Evolutionary conservation across 2,888 invertebrate species (phyloP), one percentile per base, ranked within the genome.

Genomic region (Diachrysia chrysitis): DNA sequence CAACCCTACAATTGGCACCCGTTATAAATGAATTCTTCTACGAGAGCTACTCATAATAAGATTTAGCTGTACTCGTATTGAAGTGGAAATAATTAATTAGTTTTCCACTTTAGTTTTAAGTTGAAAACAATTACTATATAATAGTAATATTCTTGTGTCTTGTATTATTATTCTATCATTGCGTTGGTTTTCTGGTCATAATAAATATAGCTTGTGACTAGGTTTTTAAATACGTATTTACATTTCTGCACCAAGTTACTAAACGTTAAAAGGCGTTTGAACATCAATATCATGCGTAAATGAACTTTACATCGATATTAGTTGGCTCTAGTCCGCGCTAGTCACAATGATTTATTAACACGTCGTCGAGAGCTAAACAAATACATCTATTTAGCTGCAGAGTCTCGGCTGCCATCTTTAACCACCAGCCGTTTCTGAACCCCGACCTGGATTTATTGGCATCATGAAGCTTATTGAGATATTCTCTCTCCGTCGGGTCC

Each of bases 391-490:
- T 42, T n/a, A 42, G 42, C 42, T 42, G 42, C n/a, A 42, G n/a
- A 6, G 0, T n/a, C n/a, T 37, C 14, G 37, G 12, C 37, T n/a
- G 42, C 7, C 37, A 37, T 14, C 37, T n/a, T 42, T n/a, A n/a
- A 42, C n/a, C 42, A 42, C n/a, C n/a, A 42, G n/a, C 42, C n/a
- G n/a, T n/a, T n/a, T 6, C n/a, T n/a, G 42, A n/a, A n/a, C 5
- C n/a, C 42, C 7, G 17, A 1, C n/a, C 17, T 16, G 66, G 69
- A 78, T 71, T 71, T 65, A 73, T 69, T 57, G 19, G 56, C 70
- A 59, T 70, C 59, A 64, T 67, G 51, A 74, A 67, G 66, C 48
- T 54, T 60, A 70, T 75, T 75, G 72, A 63, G 66, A 68, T 70
- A 64, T 69, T 58, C n/a, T 51, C n/a, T 48, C n/a, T 12, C 19